Evolutionary conservation across 2,888 invertebrate species (phyloP).

Genomic region (Pasiphila rectangulata): DNA sequence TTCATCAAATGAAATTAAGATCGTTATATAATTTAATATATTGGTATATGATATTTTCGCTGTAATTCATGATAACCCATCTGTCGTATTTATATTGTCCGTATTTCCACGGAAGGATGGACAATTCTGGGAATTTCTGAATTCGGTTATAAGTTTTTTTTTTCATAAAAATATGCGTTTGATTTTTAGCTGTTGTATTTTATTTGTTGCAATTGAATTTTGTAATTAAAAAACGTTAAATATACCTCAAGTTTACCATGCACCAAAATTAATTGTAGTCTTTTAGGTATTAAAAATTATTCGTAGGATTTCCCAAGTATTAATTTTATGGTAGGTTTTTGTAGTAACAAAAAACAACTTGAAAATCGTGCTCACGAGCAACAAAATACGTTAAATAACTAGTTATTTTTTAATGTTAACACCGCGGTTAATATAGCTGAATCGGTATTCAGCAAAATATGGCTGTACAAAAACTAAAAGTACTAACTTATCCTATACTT

Average conservation of each 20-base stretch:
- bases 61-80: not conserved
- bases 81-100: not conserved
- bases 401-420: not conserved
- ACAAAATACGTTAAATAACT: constrained; percentile 24
- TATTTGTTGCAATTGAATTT: constrained; percentile 25
- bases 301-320: constrained; percentile 59
- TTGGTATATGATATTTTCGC: constrained; percentile 41
- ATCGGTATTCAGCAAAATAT: constrained; percentile 25
- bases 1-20: constrained; percentile 77
- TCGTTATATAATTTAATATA: constrained; percentile 63
- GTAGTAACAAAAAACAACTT: constrained; percentile 36
- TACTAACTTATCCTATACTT: constrained; percentile 54
- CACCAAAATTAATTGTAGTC: constrained; percentile 72
- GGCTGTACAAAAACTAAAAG: constrained; percentile 31
- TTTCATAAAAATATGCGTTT: constrained; percentile 1
- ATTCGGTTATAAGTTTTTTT: constrained; percentile 9
- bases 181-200: constrained; percentile 12
- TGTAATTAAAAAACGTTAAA: constrained; percentile 46
- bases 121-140: not conserved
- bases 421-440: constrained; percentile 7
- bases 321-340: constrained; percentile 53
- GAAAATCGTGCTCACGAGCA: not conserved
- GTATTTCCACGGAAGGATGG: not conserved
- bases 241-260: constrained; percentile 80
- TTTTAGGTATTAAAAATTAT: constrained; percentile 51